phyloP scores from a whole-genome alignment of 2,797 vertebrate species.

The Macroramphosus scolopax region DNA sequence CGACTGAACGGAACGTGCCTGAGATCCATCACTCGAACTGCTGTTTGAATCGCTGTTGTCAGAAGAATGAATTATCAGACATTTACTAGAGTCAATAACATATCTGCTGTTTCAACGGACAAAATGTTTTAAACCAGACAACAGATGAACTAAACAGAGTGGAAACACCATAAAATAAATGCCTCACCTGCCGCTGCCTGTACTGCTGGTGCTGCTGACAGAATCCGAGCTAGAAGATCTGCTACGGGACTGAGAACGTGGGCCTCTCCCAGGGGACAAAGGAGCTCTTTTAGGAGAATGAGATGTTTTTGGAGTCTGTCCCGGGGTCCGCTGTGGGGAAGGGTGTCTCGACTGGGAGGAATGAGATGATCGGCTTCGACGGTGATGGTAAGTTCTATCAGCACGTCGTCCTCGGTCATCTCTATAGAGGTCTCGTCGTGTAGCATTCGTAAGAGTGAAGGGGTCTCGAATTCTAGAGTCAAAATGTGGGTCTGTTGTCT shows the following conservation, averaged over 20 bases:
- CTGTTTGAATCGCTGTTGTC: conserved; percentile 93
- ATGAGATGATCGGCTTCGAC: conserved; percentile 94
- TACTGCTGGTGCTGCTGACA: conserved; percentile 97
- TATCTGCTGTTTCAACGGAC: neutral
- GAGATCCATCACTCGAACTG: conserved; percentile 96
- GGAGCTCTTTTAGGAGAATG: conserved; percentile 88
- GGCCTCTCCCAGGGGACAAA: conserved; percentile 76
- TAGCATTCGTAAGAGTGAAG: conserved; percentile 90
- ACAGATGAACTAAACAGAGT: too few relatives aligned
- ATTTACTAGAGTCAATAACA: neutral
- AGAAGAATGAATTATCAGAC: conserved; percentile 10
- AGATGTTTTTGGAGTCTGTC: conserved; percentile 87
- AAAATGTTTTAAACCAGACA: conserved; percentile 2
- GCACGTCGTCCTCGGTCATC: conserved; percentile 92
- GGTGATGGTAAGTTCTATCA: conserved; percentile 95
- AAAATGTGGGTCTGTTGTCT: conserved; percentile 93
- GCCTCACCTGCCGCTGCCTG: conserved; percentile 98
- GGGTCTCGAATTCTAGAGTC: conserved; percentile 93
- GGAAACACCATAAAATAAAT: too few relatives aligned
- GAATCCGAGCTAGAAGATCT: conserved; percentile 96
- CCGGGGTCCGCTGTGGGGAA: conserved; percentile 90
- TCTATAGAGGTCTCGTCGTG: conserved; percentile 95
- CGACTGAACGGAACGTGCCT: conserved; percentile 91
- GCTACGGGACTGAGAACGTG: conserved; percentile 87
- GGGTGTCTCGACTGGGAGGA: conserved; percentile 98